Evolutionary conservation across 1,140 invertebrate species (phyloP).

Genomic region (Heliconius nattereri): DNA sequence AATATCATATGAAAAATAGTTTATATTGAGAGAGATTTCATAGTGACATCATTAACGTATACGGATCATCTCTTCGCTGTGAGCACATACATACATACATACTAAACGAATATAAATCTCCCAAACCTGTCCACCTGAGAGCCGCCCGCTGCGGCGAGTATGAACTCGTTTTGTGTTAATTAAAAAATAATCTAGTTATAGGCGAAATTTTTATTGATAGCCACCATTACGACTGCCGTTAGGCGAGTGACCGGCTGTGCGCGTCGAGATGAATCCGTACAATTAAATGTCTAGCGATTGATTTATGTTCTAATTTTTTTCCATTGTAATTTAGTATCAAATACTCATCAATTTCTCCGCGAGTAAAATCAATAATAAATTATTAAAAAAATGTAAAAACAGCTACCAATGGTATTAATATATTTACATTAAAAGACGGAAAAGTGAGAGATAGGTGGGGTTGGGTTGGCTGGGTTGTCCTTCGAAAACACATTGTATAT

Average conservation of each 20-base stretch:
- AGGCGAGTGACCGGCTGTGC: neutral
- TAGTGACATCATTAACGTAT: neutral
- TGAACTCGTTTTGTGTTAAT: conserved; percentile 20
- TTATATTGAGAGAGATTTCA: neutral
- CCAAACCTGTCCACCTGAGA: conserved; percentile 1
- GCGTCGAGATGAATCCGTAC: conserved; percentile 9
- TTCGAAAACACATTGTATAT: no score
- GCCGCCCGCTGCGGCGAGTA: neutral
- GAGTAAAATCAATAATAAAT: neutral
- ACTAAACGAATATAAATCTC: conserved; percentile 4
- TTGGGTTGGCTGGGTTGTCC: no score
- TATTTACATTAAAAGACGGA: no score
- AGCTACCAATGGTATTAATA: no score
- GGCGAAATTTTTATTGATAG: conserved; percentile 25
- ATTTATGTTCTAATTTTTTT: neutral
- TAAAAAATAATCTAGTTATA: conserved; percentile 25
- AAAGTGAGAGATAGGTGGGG: no score
- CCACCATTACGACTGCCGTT: conserved; percentile 23
- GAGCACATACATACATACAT: neutral
- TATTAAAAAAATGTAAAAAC: no score
- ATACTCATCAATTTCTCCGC: neutral
- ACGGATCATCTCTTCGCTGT: neutral
- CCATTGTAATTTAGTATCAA: neutral
- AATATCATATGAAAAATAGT: neutral
- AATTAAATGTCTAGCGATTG: neutral